Percentiles rank a stretch among this genome's conserved stretches.
phyloP scores from a whole-genome alignment of 2,888 invertebrate species.

The Agonopterix arenella region DNA sequence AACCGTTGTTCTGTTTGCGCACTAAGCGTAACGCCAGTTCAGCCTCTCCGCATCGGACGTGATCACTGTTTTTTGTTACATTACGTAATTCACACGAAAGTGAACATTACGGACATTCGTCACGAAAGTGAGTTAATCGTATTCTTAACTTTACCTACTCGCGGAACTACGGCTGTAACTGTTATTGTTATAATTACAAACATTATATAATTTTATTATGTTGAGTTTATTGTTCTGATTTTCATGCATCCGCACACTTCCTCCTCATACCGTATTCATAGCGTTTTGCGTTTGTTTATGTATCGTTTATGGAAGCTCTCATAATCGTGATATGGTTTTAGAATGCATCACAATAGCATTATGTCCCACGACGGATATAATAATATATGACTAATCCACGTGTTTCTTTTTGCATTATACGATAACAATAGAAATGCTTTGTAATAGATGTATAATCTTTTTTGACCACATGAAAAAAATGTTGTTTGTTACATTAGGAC shows the following conservation, averaged over 20 bases:
- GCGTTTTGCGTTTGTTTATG: conserved; percentile 6
- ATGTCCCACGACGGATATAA: no score
- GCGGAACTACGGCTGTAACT: conserved; percentile 5
- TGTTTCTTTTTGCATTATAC: no score
- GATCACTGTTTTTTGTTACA: conserved; percentile 34
- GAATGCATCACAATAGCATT: conserved; percentile 6
- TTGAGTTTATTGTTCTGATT: conserved; percentile 14
- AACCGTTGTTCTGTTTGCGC: conserved; percentile 24
- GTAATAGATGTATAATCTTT: no score
- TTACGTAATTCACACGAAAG: conserved; percentile 50
- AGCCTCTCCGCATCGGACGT: conserved; percentile 21
- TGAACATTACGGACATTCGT: conserved; percentile 43
- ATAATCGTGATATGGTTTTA: conserved; percentile 12
- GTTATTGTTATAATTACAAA: conserved; percentile 7
- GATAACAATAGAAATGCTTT: no score
- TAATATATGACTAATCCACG: no score
- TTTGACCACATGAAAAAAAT: no score
- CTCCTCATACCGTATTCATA: conserved; percentile 14
- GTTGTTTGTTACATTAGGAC: no score
- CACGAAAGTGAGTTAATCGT: conserved; percentile 65
- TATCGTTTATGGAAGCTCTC: conserved; percentile 1
- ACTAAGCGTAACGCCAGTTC: conserved; percentile 33
- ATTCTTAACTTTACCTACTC: conserved; percentile 24
- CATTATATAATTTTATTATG: conserved; percentile 11
- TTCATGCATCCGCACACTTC: conserved; percentile 22